A percentile compares a stretch with the other conserved stretches of the same genome.
Evolutionary conservation across 2,113 vertebrate genomes (phyloP).

Genomic region (Athene cunicularia): DNA sequence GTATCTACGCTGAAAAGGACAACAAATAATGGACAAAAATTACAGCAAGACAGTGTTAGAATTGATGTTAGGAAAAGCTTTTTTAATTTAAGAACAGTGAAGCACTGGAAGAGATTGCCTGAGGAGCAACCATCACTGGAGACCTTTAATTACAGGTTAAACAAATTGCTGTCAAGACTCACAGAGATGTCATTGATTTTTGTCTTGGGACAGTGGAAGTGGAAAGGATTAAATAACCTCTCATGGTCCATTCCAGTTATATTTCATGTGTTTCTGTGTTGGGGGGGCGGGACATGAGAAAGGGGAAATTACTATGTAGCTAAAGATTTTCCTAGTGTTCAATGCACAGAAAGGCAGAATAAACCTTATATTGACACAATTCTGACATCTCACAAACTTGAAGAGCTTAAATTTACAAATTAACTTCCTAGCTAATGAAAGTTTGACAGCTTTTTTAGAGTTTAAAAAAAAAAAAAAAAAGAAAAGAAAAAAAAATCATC

Average conservation of each 20-base stretch:
- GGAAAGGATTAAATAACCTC: background rate
- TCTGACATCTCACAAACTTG: background rate
- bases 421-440: background rate
- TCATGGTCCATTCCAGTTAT: background rate
- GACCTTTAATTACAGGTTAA: background rate
- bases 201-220: background rate
- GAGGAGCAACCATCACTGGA: background rate
- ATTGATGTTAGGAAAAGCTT: background rate
- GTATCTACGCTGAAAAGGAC: background rate
- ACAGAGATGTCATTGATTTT: background rate
- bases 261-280: background rate
- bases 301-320: background rate
- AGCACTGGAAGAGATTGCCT: background rate
- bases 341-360: background rate
- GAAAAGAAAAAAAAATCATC: background rate
- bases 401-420: background rate
- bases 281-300: background rate
- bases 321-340: background rate
- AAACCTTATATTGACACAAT: background rate
- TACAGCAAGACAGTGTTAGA: background rate
- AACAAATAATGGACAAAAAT: background rate
- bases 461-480: background rate
- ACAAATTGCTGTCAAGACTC: background rate
- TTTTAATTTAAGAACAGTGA: background rate
- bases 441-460: background rate